These are phyloP conservation scores for Brachyistius frenatus DNA, from an alignment of 2,113 vertebrate species.

Conservation along the genomic window DNA sequence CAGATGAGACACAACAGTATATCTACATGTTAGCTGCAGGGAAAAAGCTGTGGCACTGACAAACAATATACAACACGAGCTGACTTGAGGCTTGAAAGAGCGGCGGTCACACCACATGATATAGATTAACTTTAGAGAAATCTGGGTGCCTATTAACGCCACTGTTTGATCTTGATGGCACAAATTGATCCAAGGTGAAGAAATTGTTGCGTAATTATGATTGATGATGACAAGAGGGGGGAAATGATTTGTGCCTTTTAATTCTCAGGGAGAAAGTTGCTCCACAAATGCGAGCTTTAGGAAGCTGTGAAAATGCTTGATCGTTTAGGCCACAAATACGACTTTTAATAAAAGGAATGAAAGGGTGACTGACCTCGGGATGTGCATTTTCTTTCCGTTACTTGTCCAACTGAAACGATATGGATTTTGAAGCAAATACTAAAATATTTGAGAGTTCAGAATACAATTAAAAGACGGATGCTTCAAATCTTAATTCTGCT, in stretches of 20 bases:
- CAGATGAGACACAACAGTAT: constrained; percentile 10
- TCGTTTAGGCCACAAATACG: neutral
- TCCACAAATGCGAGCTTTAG: constrained; percentile 29
- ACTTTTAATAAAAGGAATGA: neutral
- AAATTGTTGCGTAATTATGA: constrained; percentile 94
- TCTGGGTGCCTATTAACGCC: constrained; percentile 83
- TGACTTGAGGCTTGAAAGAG: constrained; percentile 55
- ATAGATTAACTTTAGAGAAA: constrained; percentile 86
- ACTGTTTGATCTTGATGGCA: constrained; percentile 94
- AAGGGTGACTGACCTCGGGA: no score
- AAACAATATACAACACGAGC: constrained; percentile 50
- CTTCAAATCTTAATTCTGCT: no score
- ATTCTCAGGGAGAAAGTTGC: constrained; percentile 71
- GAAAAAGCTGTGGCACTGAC: constrained; percentile 32
- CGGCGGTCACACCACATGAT: constrained; percentile 85
- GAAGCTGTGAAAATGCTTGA: neutral
- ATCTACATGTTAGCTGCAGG: constrained; percentile 56
- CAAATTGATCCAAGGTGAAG: constrained; percentile 99
- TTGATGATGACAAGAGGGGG: constrained; percentile 86
- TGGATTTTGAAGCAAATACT: no score
- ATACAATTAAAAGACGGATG: no score
- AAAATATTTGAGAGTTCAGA: no score
- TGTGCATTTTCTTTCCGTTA: no score
- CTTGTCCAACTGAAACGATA: no score
- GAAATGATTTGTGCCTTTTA: constrained; percentile 86